Evolutionary conservation across 2,113 vertebrate genomes (phyloP).

Genomic region (Eptatretus burgeri): DNA sequence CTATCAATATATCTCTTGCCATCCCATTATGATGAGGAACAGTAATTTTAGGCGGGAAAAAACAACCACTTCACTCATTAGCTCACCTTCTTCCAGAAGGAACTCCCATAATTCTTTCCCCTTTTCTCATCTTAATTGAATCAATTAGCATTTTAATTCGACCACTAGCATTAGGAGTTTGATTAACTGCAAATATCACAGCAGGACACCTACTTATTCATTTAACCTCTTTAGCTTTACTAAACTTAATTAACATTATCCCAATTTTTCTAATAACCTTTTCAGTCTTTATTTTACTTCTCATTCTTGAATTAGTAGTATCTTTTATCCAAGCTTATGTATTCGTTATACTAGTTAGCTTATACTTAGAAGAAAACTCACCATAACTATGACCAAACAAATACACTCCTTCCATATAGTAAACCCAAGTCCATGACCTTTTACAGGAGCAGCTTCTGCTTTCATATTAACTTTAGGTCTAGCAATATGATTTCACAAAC

Average conservation of each 20-base stretch:
- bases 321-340: neutral
- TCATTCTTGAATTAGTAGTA: neutral
- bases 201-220: constrained; percentile 9
- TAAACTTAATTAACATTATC: neutral
- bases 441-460: neutral
- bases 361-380: constrained; percentile 13
- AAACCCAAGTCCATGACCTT: constrained; percentile 10
- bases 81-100: constrained; percentile 11
- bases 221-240: neutral
- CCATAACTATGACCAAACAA: constrained; percentile 13
- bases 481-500: constrained; percentile 10
- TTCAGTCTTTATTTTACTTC: neutral
- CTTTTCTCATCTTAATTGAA: constrained; percentile 11
- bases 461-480: constrained; percentile 9
- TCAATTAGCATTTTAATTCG: constrained; percentile 9
- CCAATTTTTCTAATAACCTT: neutral
- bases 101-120: neutral
- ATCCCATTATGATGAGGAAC: constrained; percentile 10
- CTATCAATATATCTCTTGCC: constrained; percentile 10
- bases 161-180: neutral
- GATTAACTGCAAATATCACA: constrained; percentile 6
- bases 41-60: constrained; percentile 10
- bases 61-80: constrained; percentile 9
- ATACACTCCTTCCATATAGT: constrained; percentile 10
- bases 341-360: constrained; percentile 8